Conservation (phyloP, 2,888 invertebrate species). For the Azorinus chamasolen region DNA sequence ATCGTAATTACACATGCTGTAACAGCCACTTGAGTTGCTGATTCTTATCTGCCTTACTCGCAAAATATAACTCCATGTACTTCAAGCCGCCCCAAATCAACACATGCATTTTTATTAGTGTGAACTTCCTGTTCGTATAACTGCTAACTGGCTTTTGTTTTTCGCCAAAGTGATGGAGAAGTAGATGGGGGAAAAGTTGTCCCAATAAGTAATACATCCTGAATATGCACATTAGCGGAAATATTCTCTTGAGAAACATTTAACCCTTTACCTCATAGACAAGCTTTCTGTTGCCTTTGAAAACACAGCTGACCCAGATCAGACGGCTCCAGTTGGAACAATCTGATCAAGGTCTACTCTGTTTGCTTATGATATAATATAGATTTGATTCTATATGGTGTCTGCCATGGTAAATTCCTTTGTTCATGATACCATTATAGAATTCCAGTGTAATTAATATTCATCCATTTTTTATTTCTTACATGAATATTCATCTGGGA, state of each 20-base stretch:
- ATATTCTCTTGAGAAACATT: constrained; percentile 48
- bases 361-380: no score
- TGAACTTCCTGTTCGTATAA: constrained; percentile 40
- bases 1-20: constrained; percentile 10
- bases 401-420: no score
- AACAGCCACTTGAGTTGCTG: constrained; percentile 16
- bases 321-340: no score
- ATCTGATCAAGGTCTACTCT: no score
- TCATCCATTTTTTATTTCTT: no score
- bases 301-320: no score
- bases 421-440: no score
- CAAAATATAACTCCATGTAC: constrained; percentile 16
- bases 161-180: not conserved
- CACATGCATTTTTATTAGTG: constrained; percentile 32
- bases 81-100: constrained; percentile 3
- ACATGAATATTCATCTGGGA: no score
- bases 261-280: constrained; percentile 1
- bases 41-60: constrained; percentile 20
- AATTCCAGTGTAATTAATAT: no score
- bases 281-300: no score
- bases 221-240: constrained; percentile 41
- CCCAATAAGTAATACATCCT: constrained; percentile 41
- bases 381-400: no score
- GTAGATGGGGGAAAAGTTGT: constrained; percentile 1
- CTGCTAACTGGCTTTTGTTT: constrained; percentile 1